phyloP scores from a whole-genome alignment of 2,888 invertebrate species.

The Dryobota labecula region DNA sequence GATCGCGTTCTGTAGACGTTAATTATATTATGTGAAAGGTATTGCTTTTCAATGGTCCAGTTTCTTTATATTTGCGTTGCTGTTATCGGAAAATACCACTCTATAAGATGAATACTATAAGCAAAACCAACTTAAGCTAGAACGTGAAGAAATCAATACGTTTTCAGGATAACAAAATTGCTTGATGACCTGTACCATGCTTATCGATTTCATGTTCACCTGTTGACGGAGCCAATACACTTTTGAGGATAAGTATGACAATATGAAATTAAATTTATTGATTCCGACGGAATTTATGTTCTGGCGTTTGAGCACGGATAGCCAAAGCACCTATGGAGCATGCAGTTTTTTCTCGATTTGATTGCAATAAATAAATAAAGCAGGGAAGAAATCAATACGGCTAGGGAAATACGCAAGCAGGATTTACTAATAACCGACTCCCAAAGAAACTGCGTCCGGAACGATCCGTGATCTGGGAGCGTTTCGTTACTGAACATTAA shows the following conservation, averaged over 20 bases:
- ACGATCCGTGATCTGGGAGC: slow-evolving; percentile 1
- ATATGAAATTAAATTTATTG: slow-evolving; percentile 1
- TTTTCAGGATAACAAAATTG: slow-evolving; percentile 29
- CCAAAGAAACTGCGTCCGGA: slow-evolving; percentile 7
- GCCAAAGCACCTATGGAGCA: background rate
- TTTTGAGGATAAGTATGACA: background rate
- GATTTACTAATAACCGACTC: slow-evolving; percentile 12
- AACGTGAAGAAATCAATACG: slow-evolving; percentile 12
- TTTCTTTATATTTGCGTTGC: background rate
- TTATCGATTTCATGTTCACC: slow-evolving; percentile 17
- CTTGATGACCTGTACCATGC: slow-evolving; percentile 14
- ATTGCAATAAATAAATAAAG: background rate
- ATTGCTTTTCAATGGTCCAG: background rate
- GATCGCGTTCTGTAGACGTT: background rate
- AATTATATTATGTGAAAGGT: background rate
- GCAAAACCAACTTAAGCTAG: background rate
- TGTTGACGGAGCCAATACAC: slow-evolving; percentile 15
- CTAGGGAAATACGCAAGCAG: background rate
- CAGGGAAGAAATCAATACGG: slow-evolving; percentile 17
- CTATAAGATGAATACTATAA: background rate
- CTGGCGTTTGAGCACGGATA: no score
- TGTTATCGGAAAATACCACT: background rate
- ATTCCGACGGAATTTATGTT: no score
- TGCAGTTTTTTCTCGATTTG: background rate
- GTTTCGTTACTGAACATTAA: background rate